A percentile compares a stretch with the other conserved stretches of the same genome.
Conservation (phyloP, 2,113 vertebrate genomes). For the Lanius ludovicianus region DNA sequence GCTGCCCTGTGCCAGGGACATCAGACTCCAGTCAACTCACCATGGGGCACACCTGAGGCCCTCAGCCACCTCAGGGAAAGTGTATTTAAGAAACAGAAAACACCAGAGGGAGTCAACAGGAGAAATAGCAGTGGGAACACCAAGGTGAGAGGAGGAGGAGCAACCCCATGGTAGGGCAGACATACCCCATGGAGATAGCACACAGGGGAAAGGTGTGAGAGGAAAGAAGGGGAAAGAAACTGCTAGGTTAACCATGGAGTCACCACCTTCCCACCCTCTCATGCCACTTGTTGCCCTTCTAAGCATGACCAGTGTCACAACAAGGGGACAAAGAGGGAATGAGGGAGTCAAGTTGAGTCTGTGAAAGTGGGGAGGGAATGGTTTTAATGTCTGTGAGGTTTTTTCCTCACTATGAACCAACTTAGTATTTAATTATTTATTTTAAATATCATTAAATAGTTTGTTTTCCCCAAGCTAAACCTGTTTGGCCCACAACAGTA, state of each 20-base stretch:
- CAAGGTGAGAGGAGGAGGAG: background rate
- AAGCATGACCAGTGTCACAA: fast-evolving
- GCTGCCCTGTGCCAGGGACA: background rate
- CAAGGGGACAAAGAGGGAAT: background rate
- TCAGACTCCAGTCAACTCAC: no score
- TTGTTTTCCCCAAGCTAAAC: background rate
- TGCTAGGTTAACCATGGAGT: background rate
- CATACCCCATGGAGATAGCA: fast-evolving
- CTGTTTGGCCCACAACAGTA: background rate
- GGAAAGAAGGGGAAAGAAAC: background rate
- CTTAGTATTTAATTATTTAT: background rate
- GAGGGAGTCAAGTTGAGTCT: background rate
- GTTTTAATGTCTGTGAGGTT: background rate
- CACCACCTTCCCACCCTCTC: background rate
- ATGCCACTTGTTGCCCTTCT: fast-evolving
- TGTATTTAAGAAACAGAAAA: background rate
- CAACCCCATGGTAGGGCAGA: background rate
- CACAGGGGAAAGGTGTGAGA: background rate
- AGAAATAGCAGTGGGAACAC: background rate
- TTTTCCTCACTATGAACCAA: background rate
- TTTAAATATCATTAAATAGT: background rate
- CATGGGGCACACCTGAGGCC: background rate
- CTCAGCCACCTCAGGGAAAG: background rate
- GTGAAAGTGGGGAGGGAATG: background rate
- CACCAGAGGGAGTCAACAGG: background rate